phyloP scores from a whole-genome alignment of 2,113 vertebrate species.

The Nannobrachium achirus region DNA sequence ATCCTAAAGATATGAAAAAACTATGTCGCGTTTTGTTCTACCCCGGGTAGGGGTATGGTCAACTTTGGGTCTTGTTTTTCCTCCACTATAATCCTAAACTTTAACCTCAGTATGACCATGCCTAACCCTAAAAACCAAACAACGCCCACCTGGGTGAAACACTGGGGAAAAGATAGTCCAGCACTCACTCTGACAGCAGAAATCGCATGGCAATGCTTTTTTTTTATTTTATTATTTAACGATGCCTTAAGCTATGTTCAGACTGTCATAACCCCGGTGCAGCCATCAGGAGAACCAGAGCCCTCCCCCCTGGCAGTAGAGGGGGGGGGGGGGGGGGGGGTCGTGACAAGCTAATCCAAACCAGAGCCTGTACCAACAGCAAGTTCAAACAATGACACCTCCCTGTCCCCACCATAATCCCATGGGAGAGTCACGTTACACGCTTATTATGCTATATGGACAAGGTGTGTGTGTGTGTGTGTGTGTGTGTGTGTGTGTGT shows the following conservation, averaged over 20 bases:
- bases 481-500: conserved; percentile 21
- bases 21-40: too few species aligned
- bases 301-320: conserved; percentile 37
- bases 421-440: conserved; percentile 51
- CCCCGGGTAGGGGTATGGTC: too few species aligned
- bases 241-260: conserved; percentile 16
- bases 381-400: conserved; percentile 26
- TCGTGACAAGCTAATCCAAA: conserved; percentile 58
- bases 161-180: too few species aligned
- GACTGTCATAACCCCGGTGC: conserved; percentile 64
- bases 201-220: not conserved
- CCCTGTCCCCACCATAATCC: conserved; percentile 34
- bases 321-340: conserved; percentile 42
- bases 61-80: too few species aligned
- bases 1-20: too few species aligned
- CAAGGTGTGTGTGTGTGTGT: conserved; percentile 4
- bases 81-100: too few species aligned
- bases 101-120: too few species aligned
- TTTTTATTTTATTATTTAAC: not conserved
- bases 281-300: conserved; percentile 41
- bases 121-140: too few species aligned
- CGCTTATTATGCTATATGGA: conserved; percentile 5
- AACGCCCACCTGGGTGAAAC: too few species aligned
- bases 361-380: conserved; percentile 45
- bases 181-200: too few species aligned